Evolutionary conservation across 2,888 invertebrate species (phyloP), one percentile per base, ranked within the genome.

Genomic region (Diloba caeruleocephala): DNA sequence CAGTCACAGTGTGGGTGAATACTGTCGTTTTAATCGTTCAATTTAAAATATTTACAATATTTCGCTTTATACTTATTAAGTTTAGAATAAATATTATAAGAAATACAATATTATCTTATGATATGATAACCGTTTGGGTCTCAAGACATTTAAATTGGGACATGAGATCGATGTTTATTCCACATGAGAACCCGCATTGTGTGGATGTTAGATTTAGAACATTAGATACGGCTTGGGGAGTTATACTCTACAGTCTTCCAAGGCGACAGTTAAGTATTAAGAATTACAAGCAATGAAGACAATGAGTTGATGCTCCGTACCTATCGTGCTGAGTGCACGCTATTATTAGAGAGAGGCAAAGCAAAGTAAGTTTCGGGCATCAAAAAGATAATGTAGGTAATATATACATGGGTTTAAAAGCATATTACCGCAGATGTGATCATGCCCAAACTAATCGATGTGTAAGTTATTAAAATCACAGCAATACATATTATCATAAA

Each of bases 171-270:
- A 17, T 49, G 25, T 41, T 41, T 21, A 32, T 45, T 25, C 19
- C 21, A 25, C 15, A 23, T 26, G 32, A 19, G 19, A 15, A 31
- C 28, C n/a, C 17, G 13, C 12, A 21, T 17, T 7, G 7, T 25
- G 28, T 44, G 43, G 14, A 39, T 14, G 23, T 43, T 32, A 49
- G 13, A 5, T 29, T 15, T 25, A 29, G 9, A 19, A 12, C 29
- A 21, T 36, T 21, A 56, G 28, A 32, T 48, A 60, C 28, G 38
- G 36, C 15, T 41, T 26, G 28, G 36, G 15, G 17, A 41, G 17
- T 21, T 8, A n/a, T n/a, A n/a, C n/a, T n/a, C 29, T 31, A 38
- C 28, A 57, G 65, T 64, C 52, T 64, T 58, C 62, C 62, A 41
- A 6, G 43, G 3, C 15, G 4, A 7, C 6, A 51, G 26, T 31